Conservation (phyloP, 2,888 invertebrate genomes). For the Trimorus sp. region DNA sequence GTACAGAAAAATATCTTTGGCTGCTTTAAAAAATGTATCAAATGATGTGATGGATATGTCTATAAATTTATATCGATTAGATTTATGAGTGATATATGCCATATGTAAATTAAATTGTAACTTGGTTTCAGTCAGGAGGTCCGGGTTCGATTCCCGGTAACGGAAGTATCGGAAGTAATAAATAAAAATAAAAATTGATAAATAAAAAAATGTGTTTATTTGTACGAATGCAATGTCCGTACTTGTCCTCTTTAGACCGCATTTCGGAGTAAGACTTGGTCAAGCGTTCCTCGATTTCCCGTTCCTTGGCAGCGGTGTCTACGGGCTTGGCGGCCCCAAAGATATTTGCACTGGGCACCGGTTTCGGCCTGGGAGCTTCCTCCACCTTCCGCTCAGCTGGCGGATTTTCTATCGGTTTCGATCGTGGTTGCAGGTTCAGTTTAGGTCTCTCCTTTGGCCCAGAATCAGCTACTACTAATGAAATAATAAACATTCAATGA, state of each 20-base stretch:
- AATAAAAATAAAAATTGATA: too few relatives aligned
- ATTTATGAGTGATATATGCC: too few relatives aligned
- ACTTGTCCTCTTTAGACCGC: constrained; percentile 76
- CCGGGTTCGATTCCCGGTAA: too few relatives aligned
- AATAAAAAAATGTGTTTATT: too few relatives aligned
- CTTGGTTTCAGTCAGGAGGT: too few relatives aligned
- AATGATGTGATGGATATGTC: too few relatives aligned
- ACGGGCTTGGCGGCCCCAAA: constrained; percentile 98
- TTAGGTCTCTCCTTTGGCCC: constrained; percentile 89
- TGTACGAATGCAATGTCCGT: constrained; percentile 6
- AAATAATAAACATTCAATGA: too few relatives aligned
- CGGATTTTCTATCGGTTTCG: constrained; percentile 80
- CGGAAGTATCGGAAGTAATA: too few relatives aligned
- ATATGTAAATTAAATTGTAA: too few relatives aligned
- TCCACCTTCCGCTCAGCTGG: constrained; percentile 83
- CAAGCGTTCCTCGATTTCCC: constrained; percentile 95
- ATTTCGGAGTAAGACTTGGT: constrained; percentile 82
- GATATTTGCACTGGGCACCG: constrained; percentile 87
- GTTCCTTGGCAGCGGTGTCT: constrained; percentile 94
- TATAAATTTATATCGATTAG: too few relatives aligned
- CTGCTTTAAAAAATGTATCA: too few relatives aligned
- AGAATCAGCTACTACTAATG: constrained; percentile 24
- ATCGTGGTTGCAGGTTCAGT: constrained; percentile 90
- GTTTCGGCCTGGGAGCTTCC: constrained; percentile 71
- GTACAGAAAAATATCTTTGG: too few relatives aligned